Base-by-base conservation (phyloP, 2,797 vertebrate species). In the Sebastes itinus region DNA sequence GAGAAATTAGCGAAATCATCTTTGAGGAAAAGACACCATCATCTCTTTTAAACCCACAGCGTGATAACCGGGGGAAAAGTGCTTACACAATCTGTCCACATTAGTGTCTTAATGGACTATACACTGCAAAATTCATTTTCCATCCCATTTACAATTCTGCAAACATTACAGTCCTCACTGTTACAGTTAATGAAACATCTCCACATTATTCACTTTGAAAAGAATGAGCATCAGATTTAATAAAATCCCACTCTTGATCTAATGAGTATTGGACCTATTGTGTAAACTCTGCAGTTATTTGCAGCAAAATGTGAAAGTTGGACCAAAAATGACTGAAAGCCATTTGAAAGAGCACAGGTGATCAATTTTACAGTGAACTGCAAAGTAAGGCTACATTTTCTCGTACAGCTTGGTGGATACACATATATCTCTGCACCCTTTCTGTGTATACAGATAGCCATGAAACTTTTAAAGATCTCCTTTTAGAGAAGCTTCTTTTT, bases 141-240 rank as follows among this genome's bases (percentile, higher is more conserved):
- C 66, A 77, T 67, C 20, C 30, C 69, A 83, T 87, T 77, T 78
- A 73, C 64, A 64, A 61, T 22, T 60, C 65, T 76, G 60, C 76
- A 78, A 78, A 78, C 58, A 71, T 55, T 25, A 68, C 23, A 59
- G 52, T 35, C 22, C 64, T 80, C 30, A 33, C 58, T 42, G 28
- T 73, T 63, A 63, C 35, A 46, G 46, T 22, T 60, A 71, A 72
- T 73, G 13, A 60, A 73, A 70, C 38, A 20, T 32, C 20, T 42
- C 52, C 20, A 35, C 7, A n/a, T 33, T 75, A 20, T 63, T 35
- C 25, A 22, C 28, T 76, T 46, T 52, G 20, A 64, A 30, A 9
- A 63, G 20, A 70, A n/a, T 35, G 23, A 70, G 52, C 62, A 35
- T n/a, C 13, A 52, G 23, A 28, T 14, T 32, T 23, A 30, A 54